A percentile compares a stretch with the other conserved stretches of the same genome.
Conservation (phyloP, 1,140 invertebrate genomes). For the Atta cephalotes region DNA sequence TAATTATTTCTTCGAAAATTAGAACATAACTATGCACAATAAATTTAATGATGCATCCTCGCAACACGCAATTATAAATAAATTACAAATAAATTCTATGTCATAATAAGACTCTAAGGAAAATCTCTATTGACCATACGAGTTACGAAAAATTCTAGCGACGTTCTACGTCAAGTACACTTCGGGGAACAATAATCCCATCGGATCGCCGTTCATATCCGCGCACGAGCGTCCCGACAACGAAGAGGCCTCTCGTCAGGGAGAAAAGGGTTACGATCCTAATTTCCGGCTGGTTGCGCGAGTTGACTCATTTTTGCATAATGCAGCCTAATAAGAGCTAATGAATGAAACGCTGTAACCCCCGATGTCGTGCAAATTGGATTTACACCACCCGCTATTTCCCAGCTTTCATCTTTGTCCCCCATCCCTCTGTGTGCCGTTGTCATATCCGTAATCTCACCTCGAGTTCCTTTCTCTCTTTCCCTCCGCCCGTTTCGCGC, state of each 20-base stretch:
- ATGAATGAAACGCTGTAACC: constrained; percentile 79
- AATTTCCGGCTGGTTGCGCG: constrained; percentile 72
- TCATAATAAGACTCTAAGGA: neutral
- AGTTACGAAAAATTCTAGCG: constrained; percentile 27
- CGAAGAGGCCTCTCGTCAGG: neutral
- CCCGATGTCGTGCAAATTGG: constrained; percentile 78
- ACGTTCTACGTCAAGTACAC: neutral
- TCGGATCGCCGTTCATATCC: constrained; percentile 24
- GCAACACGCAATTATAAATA: neutral
- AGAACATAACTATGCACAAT: neutral
- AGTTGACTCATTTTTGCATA: constrained; percentile 82
- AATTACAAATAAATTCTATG: neutral
- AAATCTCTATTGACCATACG: neutral
- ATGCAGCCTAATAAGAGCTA: constrained; percentile 81
- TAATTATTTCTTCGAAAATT: neutral
- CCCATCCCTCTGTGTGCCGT: constrained; percentile 4
- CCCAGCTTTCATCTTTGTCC: constrained; percentile 50
- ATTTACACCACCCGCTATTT: constrained; percentile 78
- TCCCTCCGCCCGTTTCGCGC: neutral
- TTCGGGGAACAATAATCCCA: constrained; percentile 59
- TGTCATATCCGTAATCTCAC: constrained; percentile 71
- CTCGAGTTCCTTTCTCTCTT: constrained; percentile 25
- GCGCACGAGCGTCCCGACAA: neutral
- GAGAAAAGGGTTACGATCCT: constrained; percentile 43
- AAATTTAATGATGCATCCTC: neutral